A percentile compares a stretch with the other conserved stretches of the same genome.
Evolutionary conservation across 2,888 invertebrate genomes (phyloP).

Genomic region (Dryadula phaetusa): DNA sequence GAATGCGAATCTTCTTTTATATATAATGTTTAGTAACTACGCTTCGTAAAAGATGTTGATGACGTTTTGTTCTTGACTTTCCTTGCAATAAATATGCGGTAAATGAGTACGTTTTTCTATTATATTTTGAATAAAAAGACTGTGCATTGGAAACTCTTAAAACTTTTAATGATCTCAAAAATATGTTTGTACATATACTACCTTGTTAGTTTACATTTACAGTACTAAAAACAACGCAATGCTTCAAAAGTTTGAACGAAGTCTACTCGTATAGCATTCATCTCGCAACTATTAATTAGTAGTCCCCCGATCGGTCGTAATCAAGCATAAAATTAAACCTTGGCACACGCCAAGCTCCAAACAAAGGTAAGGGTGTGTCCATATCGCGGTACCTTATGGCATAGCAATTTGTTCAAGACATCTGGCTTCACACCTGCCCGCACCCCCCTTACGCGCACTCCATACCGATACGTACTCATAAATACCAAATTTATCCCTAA

Average conservation of each 20-base stretch:
- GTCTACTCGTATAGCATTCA: conserved; percentile 59
- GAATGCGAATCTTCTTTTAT: conserved; percentile 47
- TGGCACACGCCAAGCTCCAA: conserved; percentile 79
- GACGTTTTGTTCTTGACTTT: conserved; percentile 43
- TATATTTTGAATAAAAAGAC: conserved; percentile 22
- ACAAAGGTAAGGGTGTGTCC: conserved; percentile 78
- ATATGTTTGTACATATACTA: conserved; percentile 38
- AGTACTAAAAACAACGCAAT: conserved; percentile 50
- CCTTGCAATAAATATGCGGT: conserved; percentile 30
- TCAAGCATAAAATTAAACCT: conserved; percentile 84
- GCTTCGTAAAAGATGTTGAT: conserved; percentile 44
- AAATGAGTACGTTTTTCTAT: conserved; percentile 21
- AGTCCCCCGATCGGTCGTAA: conserved; percentile 71
- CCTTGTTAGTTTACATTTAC: conserved; percentile 43
- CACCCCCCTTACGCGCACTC: conserved; percentile 58
- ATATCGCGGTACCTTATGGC: conserved; percentile 79
- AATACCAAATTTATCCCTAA: conserved; percentile 40
- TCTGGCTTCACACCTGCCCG: conserved; percentile 83
- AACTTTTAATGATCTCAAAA: conserved; percentile 46
- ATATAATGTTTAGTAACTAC: conserved; percentile 46
- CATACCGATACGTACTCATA: conserved; percentile 64
- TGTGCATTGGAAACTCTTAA: conserved; percentile 31
- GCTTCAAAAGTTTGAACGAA: conserved; percentile 50
- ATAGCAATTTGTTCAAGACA: conserved; percentile 83
- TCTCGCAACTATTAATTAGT: conserved; percentile 80